Evolutionary conservation across 2,797 vertebrate species (phyloP).

Genomic region (Eptatretus atami): DNA sequence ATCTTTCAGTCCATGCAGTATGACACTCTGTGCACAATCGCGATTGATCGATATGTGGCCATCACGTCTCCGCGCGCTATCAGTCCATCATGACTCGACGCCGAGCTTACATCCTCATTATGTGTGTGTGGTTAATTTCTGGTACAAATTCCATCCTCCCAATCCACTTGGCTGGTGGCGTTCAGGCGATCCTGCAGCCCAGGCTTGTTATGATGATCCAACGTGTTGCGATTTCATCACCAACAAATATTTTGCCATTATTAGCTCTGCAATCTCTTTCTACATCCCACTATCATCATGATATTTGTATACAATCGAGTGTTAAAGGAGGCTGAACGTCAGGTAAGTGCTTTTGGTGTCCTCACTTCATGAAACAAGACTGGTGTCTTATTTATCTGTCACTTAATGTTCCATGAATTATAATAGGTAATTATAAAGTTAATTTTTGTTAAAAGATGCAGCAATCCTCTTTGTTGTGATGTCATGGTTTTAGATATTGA

Average conservation of each 20-base stretch:
- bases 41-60: background rate
- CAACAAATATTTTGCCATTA: background rate
- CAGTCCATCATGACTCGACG: background rate
- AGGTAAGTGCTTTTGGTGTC: background rate
- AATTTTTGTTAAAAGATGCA: no score
- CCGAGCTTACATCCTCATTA: background rate
- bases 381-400: no score
- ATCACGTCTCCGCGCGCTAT: background rate
- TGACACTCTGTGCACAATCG: background rate
- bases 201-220: no score
- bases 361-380: no score
- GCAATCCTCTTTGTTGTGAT: no score
- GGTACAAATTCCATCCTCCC: background rate
- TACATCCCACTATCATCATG: slow-evolving; percentile 1
- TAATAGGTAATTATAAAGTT: no score
- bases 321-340: slow-evolving; percentile 1
- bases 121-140: background rate
- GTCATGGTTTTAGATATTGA: no score
- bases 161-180: background rate
- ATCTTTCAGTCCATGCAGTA: background rate
- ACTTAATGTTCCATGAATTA: no score
- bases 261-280: background rate
- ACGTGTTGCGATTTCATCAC: no score
- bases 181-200: no score
- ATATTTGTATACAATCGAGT: background rate